Percentiles rank a stretch among this genome's conserved stretches.
Conservation (phyloP, 2,888 invertebrate species). For the Drosophila lutescens region DNA sequence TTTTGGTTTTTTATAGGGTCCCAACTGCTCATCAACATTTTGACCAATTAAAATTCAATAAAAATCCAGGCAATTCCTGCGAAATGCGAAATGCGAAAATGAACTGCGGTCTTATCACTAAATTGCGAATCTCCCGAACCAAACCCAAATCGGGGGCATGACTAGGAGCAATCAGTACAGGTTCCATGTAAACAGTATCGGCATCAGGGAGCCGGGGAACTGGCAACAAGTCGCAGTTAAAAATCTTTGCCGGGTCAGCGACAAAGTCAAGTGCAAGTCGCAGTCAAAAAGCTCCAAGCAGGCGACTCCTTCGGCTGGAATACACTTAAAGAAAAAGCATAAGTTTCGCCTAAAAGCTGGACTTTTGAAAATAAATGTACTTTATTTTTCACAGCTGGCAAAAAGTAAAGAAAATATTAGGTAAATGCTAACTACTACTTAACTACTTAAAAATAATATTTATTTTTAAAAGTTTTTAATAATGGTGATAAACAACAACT, state of each 20-base stretch:
- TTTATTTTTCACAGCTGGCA: too few relatives aligned
- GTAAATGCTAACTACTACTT: too few relatives aligned
- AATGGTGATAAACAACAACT: too few relatives aligned
- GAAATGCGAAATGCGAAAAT: conserved; percentile 65
- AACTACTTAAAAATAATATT: too few relatives aligned
- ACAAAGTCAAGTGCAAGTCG: conserved; percentile 73
- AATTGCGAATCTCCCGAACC: conserved; percentile 76
- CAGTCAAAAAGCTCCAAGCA: conserved; percentile 11
- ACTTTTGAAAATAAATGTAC: too few relatives aligned
- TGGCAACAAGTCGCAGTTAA: conserved; percentile 49
- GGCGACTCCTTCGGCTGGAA: not conserved
- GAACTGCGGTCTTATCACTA: conserved; percentile 63
- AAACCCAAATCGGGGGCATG: conserved; percentile 79
- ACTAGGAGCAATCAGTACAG: conserved; percentile 83
- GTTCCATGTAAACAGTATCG: conserved; percentile 83
- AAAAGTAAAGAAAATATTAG: too few relatives aligned
- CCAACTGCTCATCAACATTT: not conserved
- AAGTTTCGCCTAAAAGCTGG: too few relatives aligned
- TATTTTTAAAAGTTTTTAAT: too few relatives aligned
- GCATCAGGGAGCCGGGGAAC: conserved; percentile 37
- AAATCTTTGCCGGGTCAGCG: conserved; percentile 71
- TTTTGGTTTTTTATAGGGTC: too few relatives aligned
- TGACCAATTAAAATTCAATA: conserved; percentile 81
- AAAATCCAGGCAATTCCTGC: conserved; percentile 74
- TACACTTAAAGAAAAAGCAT: not conserved